Evolutionary conservation across 2,888 invertebrate species (phyloP), one percentile per base, ranked within the genome.

Genomic region (Cyclophora albipunctata): DNA sequence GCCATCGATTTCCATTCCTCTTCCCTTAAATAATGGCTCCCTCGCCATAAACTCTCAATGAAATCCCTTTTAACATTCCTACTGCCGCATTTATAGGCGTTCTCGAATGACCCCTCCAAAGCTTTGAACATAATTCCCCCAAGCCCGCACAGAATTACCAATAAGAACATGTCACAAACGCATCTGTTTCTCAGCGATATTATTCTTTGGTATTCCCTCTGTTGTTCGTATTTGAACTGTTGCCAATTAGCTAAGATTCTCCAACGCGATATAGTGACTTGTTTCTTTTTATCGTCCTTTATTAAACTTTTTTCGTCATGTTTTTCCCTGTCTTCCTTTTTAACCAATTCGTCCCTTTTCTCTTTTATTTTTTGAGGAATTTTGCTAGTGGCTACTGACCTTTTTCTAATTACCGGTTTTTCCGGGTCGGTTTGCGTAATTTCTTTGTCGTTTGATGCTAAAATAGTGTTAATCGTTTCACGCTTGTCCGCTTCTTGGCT

Each of bases 1-100:
- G 96, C 96, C 85, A 94, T 90, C 6, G 94, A 93, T 70, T 96
- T 96, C 96, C 96, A 96, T 70, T 96, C 96, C 47, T 96, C 96
- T 75, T 96, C 96, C 49, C 93, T 91, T 81, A 96, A 84, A 69
- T 93, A 93, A 74, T 95, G 95, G 76, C 95, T 96, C 53, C 92
- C 91, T 48, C 91, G 88, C 96, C 96, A 96, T 43, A 97, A 88
- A 55, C 91, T 90, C 67, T 96, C 96, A 52, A 97, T 92, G 62
- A 97, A 96, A 75, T 95, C 95, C 3, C 96, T 88, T 71, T 96
- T 96, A 0, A 96, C 95, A 64, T 94, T 90, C 64, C 96, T 95
- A 44, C 96, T 95, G 5, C 95, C 95, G 71, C 96, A 96, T 82
- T 97, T 97, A 81, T 95, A 96, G 57, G 93, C 93, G 55, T 94